Percentiles rank a stretch among this genome's conserved stretches.
These are phyloP conservation scores for Blastomussa wellsi DNA, from an alignment of 92 coral and sea anemone genomes.

Conservation along the genomic window DNA sequence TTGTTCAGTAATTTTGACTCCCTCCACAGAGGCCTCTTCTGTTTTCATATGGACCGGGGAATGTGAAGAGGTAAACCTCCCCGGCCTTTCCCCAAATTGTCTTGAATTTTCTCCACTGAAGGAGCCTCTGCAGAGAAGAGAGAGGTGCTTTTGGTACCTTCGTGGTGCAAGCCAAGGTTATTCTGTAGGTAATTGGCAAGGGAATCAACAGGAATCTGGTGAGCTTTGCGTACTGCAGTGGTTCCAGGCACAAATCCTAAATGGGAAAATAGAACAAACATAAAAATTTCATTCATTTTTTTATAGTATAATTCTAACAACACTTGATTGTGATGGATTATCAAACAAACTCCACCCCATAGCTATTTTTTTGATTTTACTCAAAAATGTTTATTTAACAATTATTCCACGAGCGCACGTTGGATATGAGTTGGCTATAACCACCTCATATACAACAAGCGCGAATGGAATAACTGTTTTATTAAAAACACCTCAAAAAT, in stretches of 20 bases:
- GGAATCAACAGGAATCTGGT: slow-evolving; percentile 69
- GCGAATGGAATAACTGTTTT: too few species aligned
- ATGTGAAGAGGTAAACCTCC: too few species aligned
- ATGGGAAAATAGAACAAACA: not conserved
- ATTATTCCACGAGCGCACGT: too few species aligned
- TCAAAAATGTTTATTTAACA: too few species aligned
- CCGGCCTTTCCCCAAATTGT: too few species aligned
- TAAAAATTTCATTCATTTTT: not conserved
- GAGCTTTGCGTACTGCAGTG: slow-evolving; percentile 73
- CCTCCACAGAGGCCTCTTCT: too few species aligned
- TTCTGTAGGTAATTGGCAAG: slow-evolving; percentile 72
- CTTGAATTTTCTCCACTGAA: too few species aligned
- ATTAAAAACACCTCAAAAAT: too few species aligned
- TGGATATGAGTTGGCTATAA: too few species aligned
- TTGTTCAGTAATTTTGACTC: not conserved
- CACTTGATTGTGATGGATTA: not conserved
- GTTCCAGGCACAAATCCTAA: slow-evolving; percentile 80
- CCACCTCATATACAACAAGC: too few species aligned
- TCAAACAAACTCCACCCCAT: not conserved
- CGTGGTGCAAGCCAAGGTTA: slow-evolving; percentile 67
- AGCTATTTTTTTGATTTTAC: not conserved
- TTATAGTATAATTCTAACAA: not conserved
- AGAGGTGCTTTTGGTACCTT: slow-evolving; percentile 62
- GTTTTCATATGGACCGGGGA: too few species aligned
- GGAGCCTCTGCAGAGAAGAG: too few species aligned